Percentiles rank a stretch among this genome's conserved stretches.
phyloP scores from a whole-genome alignment of 2,888 invertebrate genomes.

The Pandemis cinnamomeana region DNA sequence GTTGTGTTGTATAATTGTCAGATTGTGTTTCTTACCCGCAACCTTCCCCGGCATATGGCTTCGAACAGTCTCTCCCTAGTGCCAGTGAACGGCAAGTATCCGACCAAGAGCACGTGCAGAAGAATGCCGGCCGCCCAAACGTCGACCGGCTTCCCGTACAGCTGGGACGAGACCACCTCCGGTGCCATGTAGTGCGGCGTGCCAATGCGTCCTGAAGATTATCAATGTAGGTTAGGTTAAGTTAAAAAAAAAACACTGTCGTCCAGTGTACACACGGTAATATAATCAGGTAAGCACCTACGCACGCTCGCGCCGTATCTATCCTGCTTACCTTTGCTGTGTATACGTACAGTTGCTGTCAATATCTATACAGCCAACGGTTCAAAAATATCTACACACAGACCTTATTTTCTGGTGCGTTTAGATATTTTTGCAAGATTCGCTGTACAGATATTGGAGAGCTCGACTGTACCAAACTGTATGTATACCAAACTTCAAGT shows the following conservation, averaged over 20 bases:
- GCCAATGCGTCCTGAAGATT: constrained; percentile 92
- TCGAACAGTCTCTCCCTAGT: constrained; percentile 97
- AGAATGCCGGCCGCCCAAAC: constrained; percentile 99
- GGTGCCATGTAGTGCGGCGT: constrained; percentile 99
- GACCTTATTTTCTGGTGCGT: too few relatives aligned
- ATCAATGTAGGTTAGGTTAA: neutral
- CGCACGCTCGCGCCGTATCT: too few relatives aligned
- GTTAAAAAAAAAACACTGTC: neutral
- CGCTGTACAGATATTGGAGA: too few relatives aligned
- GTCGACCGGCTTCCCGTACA: constrained; percentile 97
- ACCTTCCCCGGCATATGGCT: constrained; percentile 93
- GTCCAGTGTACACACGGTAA: too few relatives aligned
- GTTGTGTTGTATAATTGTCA: neutral
- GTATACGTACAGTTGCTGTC: too few relatives aligned
- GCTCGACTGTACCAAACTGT: too few relatives aligned
- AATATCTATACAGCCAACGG: too few relatives aligned
- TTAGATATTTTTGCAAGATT: too few relatives aligned
- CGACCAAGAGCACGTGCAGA: constrained; percentile 96
- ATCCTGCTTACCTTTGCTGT: too few relatives aligned
- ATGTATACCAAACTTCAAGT: too few relatives aligned
- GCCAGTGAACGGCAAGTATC: constrained; percentile 97
- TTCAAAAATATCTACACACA: too few relatives aligned
- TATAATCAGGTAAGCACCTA: too few relatives aligned
- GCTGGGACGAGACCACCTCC: constrained; percentile 95
- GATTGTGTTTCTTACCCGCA: constrained; percentile 85